Evolutionary conservation across 1,140 invertebrate genomes (phyloP), one percentile per base, ranked within the genome.

Genomic region (Stegodyphus dumicola): DNA sequence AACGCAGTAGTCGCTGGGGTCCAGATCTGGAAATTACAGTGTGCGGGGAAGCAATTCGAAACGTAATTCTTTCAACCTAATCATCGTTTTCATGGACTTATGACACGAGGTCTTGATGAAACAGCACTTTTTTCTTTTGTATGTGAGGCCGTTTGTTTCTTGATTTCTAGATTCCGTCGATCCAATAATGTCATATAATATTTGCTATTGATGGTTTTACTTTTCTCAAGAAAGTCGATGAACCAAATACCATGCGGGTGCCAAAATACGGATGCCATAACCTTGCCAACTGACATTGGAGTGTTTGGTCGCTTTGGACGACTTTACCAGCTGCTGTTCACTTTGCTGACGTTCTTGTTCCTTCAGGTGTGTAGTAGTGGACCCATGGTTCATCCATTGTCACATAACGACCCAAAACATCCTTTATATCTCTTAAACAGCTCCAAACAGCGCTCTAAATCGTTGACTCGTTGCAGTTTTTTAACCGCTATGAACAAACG

Each of bases 1-100:
- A 75, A 48, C 53, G 7, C 11, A n/a, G 64, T 76, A 90, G 81
- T 90, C 89, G 66, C 87, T 88, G 33, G 90, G 88, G n/a, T 90
- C 87, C 66, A 90, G 80, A 81, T 91, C 89, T 52, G 89, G 88
- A 80, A 76, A 88, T 85, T 90, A 90, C 60, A 89, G 89, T 85
- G 90, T 88, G 76, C 91, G 89, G 7, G 54, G 71, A 65, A 75
- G 60, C 49, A 84, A 66, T 75, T 84, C 71, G 51, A 84, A 73
- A 53, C 10, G 53, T 18, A 84, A 75, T 75, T 84, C 80, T 60
- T 60, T 51, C 18, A 84, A 75, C 65, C 73, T 83, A 17, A 18
- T 13, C 53, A 77, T 60, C 18, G 60, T 77, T 77, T 77, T 77
- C 54, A 64, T 48, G 7, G 74, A 77, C 74, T 70, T 80, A 69